phyloP scores from a whole-genome alignment of 2,113 vertebrate genomes.

The Naja naja region DNA sequence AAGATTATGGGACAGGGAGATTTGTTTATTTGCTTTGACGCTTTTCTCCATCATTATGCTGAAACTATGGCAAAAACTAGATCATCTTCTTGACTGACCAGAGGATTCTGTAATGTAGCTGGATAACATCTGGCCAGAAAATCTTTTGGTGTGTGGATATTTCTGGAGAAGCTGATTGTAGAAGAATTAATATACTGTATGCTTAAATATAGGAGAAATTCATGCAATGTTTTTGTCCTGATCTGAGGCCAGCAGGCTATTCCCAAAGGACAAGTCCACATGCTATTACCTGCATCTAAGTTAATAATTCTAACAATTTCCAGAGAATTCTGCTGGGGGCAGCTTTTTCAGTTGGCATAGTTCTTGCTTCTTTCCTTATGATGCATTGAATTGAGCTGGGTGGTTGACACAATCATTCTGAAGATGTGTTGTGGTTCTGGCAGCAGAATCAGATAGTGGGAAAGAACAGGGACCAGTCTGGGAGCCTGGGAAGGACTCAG shows the following conservation, averaged over 20 bases:
- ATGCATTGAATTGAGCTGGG: neutral
- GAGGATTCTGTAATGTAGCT: neutral
- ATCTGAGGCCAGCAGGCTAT: neutral
- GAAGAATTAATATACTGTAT: neutral
- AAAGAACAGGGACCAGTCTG: too few species aligned
- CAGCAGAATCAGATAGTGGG: too few species aligned
- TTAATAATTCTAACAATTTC: neutral
- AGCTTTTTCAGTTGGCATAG: neutral
- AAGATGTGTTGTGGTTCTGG: neutral
- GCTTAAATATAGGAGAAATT: neutral
- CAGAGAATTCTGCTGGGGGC: neutral
- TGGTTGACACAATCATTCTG: neutral
- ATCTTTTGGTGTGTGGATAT: neutral
- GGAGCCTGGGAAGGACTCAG: too few species aligned
- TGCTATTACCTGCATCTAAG: neutral
- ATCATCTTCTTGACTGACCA: neutral
- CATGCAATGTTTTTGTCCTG: neutral
- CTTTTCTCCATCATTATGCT: neutral
- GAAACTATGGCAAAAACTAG: neutral
- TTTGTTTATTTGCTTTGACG: neutral
- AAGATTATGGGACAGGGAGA: neutral
- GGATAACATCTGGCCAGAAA: neutral
- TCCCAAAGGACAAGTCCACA: neutral
- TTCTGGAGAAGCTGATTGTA: neutral
- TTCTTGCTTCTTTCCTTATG: neutral